Evolutionary conservation across 2,113 vertebrate genomes (phyloP), one percentile per base, ranked within the genome.

Genomic region (Larimichthys crocea): DNA sequence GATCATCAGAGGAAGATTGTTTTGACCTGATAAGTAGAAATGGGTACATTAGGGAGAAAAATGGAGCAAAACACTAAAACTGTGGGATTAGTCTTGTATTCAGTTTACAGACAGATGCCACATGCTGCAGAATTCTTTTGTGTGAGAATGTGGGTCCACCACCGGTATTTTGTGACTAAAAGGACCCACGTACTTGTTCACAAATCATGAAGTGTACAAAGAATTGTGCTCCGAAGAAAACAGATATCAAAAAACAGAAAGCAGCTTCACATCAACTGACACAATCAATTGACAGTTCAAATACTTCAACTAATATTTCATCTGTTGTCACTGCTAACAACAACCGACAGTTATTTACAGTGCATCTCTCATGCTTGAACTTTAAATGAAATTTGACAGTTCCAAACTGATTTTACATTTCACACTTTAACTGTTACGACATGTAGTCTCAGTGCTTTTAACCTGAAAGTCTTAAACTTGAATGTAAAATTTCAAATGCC

Each of bases 21-120:
- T 97, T 96, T 96, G 95, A 95, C 95, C 96, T 95, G 97, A 99
- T 98, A 98, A 97, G 96, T 95, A 94, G 94, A 96, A 96, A 97
- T 78, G 89, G 83, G 88, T 94, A 93, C 93, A 94, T 96, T 94
- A 94, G 88, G 77, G 63, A 92, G 91, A 91, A 82, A 86, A 90
- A 92, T 91, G 84, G 61, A 91, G 90, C 76, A 76, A 90, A 88
- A 90, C 84, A 76, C 87, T 83, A 84, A 89, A 91, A 92, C 84
- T 82, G 66, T 78, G 84, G 93, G 93, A 94, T 94, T 94, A 94
- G 90, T 66, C 63, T 80, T 79, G 80, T 86, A 74, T 90, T 91
- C 50, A 31, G 84, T 85, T 84, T 78, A 80, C 75, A 80, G 91
- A 91, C 86, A 85, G 68, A 92, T 90, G 85, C 83, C 91, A 93